These are phyloP conservation scores for Gari tellinella DNA, from an alignment of 2,888 invertebrate species.

Conservation along the genomic window DNA sequence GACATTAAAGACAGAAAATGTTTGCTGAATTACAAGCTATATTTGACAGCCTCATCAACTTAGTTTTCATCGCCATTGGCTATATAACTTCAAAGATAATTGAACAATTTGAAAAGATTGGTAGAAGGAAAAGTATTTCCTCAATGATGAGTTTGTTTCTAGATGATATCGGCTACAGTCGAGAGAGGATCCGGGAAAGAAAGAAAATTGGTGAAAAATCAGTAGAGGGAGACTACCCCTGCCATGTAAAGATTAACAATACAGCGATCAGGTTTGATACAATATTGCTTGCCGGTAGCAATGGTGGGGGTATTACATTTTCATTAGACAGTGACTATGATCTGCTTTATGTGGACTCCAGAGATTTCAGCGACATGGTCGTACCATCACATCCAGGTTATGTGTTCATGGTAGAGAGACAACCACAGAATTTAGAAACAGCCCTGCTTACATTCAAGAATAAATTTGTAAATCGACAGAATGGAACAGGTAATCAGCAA, in stretches of 20 bases:
- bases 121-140: too few species aligned
- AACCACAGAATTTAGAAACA: not conserved
- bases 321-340: constrained; percentile 6
- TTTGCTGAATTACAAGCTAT: too few species aligned
- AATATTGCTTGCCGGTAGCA: constrained; percentile 16
- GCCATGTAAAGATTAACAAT: constrained; percentile 1
- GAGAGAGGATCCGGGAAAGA: constrained; percentile 12
- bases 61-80: too few species aligned
- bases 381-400: constrained; percentile 5
- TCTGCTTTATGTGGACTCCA: constrained; percentile 10
- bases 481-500: not conserved
- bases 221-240: not conserved
- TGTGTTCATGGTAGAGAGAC: not conserved
- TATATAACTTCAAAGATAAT: too few species aligned
- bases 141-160: not conserved
- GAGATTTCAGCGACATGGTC: not conserved
- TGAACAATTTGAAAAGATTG: too few species aligned
- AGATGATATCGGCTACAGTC: constrained; percentile 14
- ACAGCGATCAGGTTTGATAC: constrained; percentile 5
- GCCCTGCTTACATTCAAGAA: not conserved
- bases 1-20: too few species aligned
- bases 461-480: not conserved
- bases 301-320: constrained; percentile 12
- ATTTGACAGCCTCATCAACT: too few species aligned
- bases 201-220: not conserved